Base-by-base conservation (phyloP, 2,888 invertebrate species). In the Andrena marginata region DNA sequence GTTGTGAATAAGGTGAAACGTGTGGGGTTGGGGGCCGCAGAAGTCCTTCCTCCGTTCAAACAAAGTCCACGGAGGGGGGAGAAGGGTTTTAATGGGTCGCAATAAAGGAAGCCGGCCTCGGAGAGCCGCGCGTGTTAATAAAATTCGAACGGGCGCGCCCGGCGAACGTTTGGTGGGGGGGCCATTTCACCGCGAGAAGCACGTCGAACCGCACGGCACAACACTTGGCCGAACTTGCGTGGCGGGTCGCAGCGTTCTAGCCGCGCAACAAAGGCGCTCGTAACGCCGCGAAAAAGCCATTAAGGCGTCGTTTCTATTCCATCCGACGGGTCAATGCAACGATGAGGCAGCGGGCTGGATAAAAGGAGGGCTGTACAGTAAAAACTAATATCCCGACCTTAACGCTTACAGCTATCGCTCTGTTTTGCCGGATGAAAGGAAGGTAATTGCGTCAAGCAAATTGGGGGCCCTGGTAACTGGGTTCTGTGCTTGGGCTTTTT, bases 341-440 rank as follows among this genome's bases (percentile, higher is more conserved):
- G 68, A 16, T 35, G 42, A 69, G 49, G 23, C 16, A n/a, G 29
- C 59, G 31, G 33, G 73, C 56, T n/a, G 67, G 72, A 67, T 65
- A 76, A 73, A 76, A 76, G 68, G 62, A 67, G 54, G 42, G 62
- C 59, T 13, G 42, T 51, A 48, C 74, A 84, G 70, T 85, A 82
- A 82, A 85, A 85, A 85, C 85, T 84, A 85, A 85, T 84, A 77
- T 84, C 69, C 75, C 6, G 20, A 73, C 59, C 23, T 76, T 80
- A 72, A 82, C 77, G 69, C 60, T 63, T 59, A 54, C 71, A 48
- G 73, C 77, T 71, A 70, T 74, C 63, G 82, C 68, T 81, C 63
- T 71, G 67, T 68, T 82, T 64, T 71, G 48, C 62, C 49, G 59
- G 31, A 23, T 71, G 48, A 13, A 62, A 68, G 59, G 23, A n/a